phyloP scores from a whole-genome alignment of 2,888 invertebrate genomes.

The Microctonus hyperodae region DNA sequence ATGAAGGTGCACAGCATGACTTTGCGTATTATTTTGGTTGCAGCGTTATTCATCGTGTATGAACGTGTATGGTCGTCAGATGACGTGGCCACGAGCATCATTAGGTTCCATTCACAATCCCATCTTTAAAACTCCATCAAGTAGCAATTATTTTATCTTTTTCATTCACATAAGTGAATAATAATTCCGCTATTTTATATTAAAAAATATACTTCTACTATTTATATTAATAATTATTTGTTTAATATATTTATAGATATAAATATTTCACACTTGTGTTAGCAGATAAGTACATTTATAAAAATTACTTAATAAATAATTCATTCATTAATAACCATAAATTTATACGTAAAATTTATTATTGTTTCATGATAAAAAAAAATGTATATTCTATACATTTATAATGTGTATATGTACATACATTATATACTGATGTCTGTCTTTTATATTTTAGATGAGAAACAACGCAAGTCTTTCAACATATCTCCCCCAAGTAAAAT shows the following conservation, averaged over 20 bases:
- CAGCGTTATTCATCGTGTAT: not conserved
- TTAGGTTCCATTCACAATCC: conserved; percentile 61
- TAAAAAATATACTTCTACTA: no score
- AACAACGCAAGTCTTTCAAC: conserved; percentile 55
- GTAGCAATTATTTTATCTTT: conserved; percentile 57
- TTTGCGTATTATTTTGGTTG: conserved; percentile 55
- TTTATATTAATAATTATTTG: no score
- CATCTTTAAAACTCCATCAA: conserved; percentile 59
- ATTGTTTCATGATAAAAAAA: conserved; percentile 55
- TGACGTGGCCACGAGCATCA: conserved; percentile 56
- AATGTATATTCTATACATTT: conserved; percentile 38
- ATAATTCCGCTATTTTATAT: no score
- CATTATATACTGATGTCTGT: not conserved
- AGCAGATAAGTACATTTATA: no score
- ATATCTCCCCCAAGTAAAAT: conserved; percentile 34
- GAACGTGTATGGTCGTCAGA: conserved; percentile 44
- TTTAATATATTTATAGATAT: no score
- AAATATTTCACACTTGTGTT: no score
- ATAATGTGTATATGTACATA: no score
- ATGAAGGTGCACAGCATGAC: conserved; percentile 54
- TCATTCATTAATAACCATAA: conserved; percentile 36
- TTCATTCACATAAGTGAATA: no score
- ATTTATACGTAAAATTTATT: conserved; percentile 53
- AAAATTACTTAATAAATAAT: no score
- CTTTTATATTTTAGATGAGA: conserved; percentile 30